These are phyloP conservation scores for Eledone cirrhosa DNA, from an alignment of 2,888 invertebrate genomes.

Conservation along the genomic window DNA sequence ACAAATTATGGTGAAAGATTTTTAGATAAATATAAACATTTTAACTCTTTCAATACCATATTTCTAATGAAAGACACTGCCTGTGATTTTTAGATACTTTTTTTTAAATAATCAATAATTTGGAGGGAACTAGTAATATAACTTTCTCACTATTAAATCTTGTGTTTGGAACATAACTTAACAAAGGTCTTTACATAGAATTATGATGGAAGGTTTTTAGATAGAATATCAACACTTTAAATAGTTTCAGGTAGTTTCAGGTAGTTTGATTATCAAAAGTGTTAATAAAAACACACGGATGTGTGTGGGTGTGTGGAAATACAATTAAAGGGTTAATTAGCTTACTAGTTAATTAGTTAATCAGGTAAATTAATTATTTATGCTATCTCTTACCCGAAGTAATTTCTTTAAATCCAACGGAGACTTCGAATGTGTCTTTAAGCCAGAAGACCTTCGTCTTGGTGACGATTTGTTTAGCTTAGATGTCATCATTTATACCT, in stretches of 20 bases:
- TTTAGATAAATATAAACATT: too few relatives aligned
- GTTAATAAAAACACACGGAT: neutral
- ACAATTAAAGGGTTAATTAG: neutral
- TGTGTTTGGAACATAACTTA: too few relatives aligned
- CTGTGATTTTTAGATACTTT: too few relatives aligned
- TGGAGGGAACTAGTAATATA: too few relatives aligned
- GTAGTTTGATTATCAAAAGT: too few relatives aligned
- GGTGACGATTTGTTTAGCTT: neutral
- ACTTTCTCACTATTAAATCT: too few relatives aligned
- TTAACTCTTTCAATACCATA: too few relatives aligned
- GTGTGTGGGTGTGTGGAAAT: neutral
- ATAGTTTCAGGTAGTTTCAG: neutral
- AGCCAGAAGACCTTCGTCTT: neutral
- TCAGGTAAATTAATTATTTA: neutral
- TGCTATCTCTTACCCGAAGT: conserved; percentile 16
- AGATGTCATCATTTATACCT: neutral
- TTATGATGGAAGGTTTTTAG: too few relatives aligned
- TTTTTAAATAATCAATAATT: too few relatives aligned
- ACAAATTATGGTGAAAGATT: too few relatives aligned
- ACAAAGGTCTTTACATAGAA: too few relatives aligned
- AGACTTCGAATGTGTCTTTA: neutral
- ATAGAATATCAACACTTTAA: neutral
- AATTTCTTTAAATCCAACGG: conserved; percentile 11
- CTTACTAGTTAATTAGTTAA: neutral
- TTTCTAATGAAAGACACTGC: too few relatives aligned